These are phyloP conservation scores for Dreissena polymorpha DNA, from an alignment of 1,140 invertebrate genomes.

Conservation along the genomic window DNA sequence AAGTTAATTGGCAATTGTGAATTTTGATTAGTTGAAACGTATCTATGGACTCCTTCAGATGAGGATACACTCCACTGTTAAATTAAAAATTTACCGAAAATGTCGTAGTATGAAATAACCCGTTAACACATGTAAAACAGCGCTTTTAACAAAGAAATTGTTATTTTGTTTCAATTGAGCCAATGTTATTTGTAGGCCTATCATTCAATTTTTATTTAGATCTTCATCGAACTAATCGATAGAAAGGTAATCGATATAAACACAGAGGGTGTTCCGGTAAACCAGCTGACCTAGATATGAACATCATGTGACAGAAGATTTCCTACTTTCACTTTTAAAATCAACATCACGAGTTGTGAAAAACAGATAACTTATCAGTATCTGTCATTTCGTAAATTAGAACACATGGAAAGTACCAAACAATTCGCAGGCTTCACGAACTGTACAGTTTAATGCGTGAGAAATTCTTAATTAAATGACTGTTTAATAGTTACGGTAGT, in stretches of 20 bases:
- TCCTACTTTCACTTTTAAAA: not conserved
- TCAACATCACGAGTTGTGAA: not conserved
- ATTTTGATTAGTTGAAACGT: not conserved
- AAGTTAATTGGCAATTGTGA: not conserved
- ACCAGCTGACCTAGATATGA: too few relatives aligned
- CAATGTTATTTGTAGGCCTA: not conserved
- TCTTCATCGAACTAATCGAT: not conserved
- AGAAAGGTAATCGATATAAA: not conserved
- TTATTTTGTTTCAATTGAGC: not conserved
- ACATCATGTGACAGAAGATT: too few relatives aligned
- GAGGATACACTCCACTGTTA: not conserved
- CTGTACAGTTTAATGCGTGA: not conserved
- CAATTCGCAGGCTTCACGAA: not conserved
- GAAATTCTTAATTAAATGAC: not conserved
- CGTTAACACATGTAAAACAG: not conserved
- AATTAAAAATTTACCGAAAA: not conserved
- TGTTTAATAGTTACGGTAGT: not conserved
- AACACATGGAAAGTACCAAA: not conserved
- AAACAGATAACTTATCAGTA: too few relatives aligned
- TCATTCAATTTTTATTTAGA: not conserved
- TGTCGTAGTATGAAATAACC: not conserved
- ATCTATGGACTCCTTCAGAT: not conserved
- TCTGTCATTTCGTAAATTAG: too few relatives aligned
- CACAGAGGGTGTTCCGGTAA: too few relatives aligned
- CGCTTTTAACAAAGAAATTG: not conserved